phyloP scores from a whole-genome alignment of 1,140 invertebrate genomes.

The Eriosoma lanigerum region DNA sequence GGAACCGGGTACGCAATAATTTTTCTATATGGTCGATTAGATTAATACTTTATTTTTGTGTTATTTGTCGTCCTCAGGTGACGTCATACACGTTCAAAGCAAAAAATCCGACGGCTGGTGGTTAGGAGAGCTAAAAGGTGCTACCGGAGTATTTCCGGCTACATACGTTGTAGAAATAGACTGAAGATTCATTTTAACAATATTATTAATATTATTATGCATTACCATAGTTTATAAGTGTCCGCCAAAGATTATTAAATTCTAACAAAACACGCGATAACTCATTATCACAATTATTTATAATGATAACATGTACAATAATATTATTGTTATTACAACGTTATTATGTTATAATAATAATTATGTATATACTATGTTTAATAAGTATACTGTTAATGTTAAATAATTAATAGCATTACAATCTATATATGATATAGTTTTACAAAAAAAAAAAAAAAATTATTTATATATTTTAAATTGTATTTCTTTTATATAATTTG shows the following conservation, averaged over 20 bases:
- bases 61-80: slow-evolving; percentile 63
- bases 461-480: too few species aligned
- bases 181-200: slow-evolving; percentile 49
- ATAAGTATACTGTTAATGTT: too few species aligned
- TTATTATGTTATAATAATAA: too few species aligned
- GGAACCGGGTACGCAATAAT: slow-evolving; percentile 65
- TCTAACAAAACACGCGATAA: slow-evolving; percentile 35
- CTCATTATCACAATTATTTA: neutral
- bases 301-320: slow-evolving; percentile 2
- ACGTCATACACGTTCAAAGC: slow-evolving; percentile 83
- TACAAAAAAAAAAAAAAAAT: too few species aligned
- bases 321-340: too few species aligned
- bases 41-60: too few species aligned
- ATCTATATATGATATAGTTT: too few species aligned
- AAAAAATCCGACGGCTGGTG: slow-evolving; percentile 95
- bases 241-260: slow-evolving; percentile 29
- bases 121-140: slow-evolving; percentile 83
- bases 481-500: neutral
- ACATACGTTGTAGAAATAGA: slow-evolving; percentile 80
- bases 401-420: neutral
- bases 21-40: neutral
- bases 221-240: neutral
- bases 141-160: slow-evolving; percentile 87
- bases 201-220: neutral
- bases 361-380: too few species aligned